These are phyloP conservation scores for Delphinus delphis DNA, from an alignment of 2,113 vertebrate species.

Conservation along the genomic window DNA sequence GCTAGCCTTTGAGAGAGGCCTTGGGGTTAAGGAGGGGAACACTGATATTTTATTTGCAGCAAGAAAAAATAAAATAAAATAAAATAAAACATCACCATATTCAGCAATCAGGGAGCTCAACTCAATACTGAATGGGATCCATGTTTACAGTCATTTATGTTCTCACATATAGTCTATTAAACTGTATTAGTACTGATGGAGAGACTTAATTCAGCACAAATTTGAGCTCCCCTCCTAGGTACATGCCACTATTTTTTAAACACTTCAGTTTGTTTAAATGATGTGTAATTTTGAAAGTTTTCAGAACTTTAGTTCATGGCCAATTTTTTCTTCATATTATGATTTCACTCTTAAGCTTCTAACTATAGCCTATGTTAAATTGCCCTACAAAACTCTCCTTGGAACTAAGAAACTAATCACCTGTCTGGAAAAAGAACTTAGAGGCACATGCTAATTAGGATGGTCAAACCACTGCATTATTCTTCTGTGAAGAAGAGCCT, in stretches of 20 bases:
- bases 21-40: not conserved
- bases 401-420: conserved; percentile 7
- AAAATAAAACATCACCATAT: not conserved
- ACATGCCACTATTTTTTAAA: not conserved
- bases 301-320: not conserved
- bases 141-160: not conserved
- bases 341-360: conserved; percentile 5
- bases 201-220: conserved; percentile 5
- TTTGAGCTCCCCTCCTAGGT: not conserved
- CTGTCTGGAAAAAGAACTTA: not conserved
- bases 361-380: not conserved
- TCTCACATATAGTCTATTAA: not conserved
- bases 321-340: conserved; percentile 44
- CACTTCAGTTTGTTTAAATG: not conserved
- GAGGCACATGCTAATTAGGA: not conserved
- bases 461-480: not conserved
- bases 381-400: not conserved
- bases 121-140: not conserved
- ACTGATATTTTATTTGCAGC: conserved; percentile 1
- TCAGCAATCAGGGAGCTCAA: not conserved
- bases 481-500: conserved; percentile 21
- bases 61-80: not conserved
- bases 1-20: not conserved
- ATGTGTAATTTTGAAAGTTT: conserved; percentile 38
- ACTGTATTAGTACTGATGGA: not conserved